Evolutionary conservation across 2,113 vertebrate species (phyloP).

Genomic region (Spheniscus mendiculus): DNA sequence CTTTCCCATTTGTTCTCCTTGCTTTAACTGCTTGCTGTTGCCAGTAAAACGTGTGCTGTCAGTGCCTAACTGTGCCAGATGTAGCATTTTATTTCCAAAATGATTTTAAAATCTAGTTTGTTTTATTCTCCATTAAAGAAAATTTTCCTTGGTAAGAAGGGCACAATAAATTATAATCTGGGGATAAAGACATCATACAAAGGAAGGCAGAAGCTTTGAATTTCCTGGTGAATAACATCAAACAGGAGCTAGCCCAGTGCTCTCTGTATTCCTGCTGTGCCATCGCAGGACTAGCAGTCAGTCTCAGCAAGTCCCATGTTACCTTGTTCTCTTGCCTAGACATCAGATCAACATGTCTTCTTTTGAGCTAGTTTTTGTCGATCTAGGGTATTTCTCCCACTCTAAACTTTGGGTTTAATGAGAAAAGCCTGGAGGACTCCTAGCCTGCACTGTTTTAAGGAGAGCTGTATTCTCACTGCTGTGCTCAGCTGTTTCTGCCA

Average conservation of each 20-base stretch:
- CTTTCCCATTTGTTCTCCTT: background rate
- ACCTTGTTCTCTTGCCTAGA: background rate
- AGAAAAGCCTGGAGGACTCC: background rate
- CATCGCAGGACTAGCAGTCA: background rate
- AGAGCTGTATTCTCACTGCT: background rate
- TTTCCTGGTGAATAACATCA: background rate
- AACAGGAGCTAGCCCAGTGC: background rate
- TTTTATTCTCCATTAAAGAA: background rate
- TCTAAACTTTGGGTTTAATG: background rate
- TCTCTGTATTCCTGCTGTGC: background rate
- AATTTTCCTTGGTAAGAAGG: background rate
- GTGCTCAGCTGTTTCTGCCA: background rate
- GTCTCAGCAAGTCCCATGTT: background rate
- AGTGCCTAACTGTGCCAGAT: background rate
- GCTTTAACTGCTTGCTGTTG: background rate
- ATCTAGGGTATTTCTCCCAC: background rate
- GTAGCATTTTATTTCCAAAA: background rate
- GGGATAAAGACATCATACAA: background rate
- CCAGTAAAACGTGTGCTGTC: background rate
- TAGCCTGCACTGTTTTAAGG: background rate
- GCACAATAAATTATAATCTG: background rate
- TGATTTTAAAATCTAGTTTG: background rate
- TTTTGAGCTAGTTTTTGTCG: background rate
- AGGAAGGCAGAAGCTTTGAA: background rate
- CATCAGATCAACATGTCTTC: background rate